These are phyloP conservation scores for Cyprinodon diabolis DNA, from an alignment of 2,797 vertebrate species.

Conservation along the genomic window DNA sequence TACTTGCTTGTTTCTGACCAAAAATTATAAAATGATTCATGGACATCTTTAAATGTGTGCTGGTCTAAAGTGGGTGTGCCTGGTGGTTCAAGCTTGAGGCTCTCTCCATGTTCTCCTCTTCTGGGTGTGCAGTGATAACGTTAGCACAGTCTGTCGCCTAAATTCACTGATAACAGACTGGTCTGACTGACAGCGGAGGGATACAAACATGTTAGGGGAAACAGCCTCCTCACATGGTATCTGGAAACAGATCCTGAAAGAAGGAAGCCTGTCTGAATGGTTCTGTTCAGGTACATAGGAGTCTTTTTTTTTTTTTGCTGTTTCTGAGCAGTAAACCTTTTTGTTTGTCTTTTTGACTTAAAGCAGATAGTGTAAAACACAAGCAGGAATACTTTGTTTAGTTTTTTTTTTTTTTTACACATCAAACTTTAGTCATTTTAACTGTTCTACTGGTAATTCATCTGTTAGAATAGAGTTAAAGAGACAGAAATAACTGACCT, in stretches of 20 bases:
- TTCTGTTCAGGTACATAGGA: slow-evolving; percentile 13
- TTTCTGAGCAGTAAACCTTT: slow-evolving; percentile 16
- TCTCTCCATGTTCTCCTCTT: slow-evolving; percentile 28
- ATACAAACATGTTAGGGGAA: slow-evolving; percentile 39
- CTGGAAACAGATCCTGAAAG: slow-evolving; percentile 22
- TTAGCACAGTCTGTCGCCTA: slow-evolving; percentile 35
- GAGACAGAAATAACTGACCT: slow-evolving; percentile 80
- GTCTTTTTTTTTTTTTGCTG: slow-evolving; percentile 11
- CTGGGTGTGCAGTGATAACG: slow-evolving; percentile 75
- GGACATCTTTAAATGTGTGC: slow-evolving; percentile 28
- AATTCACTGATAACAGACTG: slow-evolving; percentile 70
- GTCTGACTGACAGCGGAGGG: slow-evolving; percentile 22
- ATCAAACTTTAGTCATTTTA: not conserved
- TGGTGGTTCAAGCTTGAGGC: slow-evolving; percentile 28
- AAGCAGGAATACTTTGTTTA: not conserved
- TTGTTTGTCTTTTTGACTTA: not conserved
- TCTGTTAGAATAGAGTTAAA: not conserved
- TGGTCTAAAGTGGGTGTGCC: slow-evolving; percentile 67
- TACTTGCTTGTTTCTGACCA: not conserved
- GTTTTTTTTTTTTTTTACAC: too few relatives aligned
- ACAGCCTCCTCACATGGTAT: slow-evolving; percentile 32
- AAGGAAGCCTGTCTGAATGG: slow-evolving; percentile 46
- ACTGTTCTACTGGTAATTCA: not conserved
- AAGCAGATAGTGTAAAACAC: not conserved
- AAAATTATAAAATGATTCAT: slow-evolving; percentile 1